phyloP scores from a whole-genome alignment of 2,888 invertebrate genomes.

The Hedya salicella region DNA sequence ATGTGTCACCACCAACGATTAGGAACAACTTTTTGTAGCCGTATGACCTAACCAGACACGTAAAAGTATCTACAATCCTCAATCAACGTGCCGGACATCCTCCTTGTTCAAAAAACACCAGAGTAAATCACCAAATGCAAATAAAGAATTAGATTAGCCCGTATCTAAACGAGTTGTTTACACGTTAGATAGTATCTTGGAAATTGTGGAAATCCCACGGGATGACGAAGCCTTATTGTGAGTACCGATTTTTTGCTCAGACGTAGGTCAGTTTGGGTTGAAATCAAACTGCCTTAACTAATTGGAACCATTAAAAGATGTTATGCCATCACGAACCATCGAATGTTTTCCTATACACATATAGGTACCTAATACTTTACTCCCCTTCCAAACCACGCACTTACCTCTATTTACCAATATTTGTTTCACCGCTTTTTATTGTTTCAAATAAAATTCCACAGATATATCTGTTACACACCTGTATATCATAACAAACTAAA shows the following conservation, averaged over 20 bases:
- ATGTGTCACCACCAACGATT: not conserved
- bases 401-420: no score
- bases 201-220: conserved; percentile 61
- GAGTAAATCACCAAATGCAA: conserved; percentile 46
- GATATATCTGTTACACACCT: no score
- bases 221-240: conserved; percentile 49
- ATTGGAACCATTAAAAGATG: conserved; percentile 46
- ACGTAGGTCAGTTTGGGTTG: conserved; percentile 35
- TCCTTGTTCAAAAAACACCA: conserved; percentile 45
- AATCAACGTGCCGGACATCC: conserved; percentile 61
- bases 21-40: conserved; percentile 5
- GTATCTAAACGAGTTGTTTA: conserved; percentile 56
- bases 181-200: conserved; percentile 42
- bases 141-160: conserved; percentile 62
- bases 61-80: conserved; percentile 20
- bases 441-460: no score
- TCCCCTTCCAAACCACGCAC: no score
- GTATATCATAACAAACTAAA: not conserved
- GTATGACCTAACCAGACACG: conserved; percentile 26
- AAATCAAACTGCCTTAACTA: conserved; percentile 45
- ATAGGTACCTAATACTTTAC: not conserved
- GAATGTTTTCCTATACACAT: not conserved
- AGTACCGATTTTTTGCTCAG: conserved; percentile 44
- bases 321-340: conserved; percentile 36
- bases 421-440: no score